Evolutionary conservation across 2,797 vertebrate genomes (phyloP), one percentile per base, ranked within the genome.

Genomic region (Neosalanx taihuensis): DNA sequence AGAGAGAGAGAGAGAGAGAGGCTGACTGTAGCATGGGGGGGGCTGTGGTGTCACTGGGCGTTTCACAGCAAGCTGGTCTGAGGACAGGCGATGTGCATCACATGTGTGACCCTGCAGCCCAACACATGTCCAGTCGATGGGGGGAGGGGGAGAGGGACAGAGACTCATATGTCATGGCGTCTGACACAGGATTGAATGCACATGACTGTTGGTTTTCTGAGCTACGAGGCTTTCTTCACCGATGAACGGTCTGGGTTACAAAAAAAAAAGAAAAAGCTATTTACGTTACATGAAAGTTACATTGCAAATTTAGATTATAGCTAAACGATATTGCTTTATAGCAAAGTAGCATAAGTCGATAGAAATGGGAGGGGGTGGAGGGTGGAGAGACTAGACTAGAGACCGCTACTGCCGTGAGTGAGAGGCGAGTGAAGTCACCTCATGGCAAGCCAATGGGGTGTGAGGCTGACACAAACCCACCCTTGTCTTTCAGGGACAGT

Each of bases 401-500:
- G 87, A 88, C 89, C 86, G 85, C 69, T 82, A 71, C 88, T 85
- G 86, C 84, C 75, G 68, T 70, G 79, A 78, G 63, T 26, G 31
- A 12, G 26, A 23, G 70, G 51, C 83, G 74, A 81, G 79, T 91
- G 90, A 90, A 84, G 85, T 90, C 88, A 90, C 82, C 57, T 78
- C 74, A 67, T 76, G 76, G 81, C 67, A 74, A 66, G 76, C 71
- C 72, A 37, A 56, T 17, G 18, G 51, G 51, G 51, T n/a, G 51
- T 18, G 59, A 9, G 56, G 67, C 69, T 41, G 75, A 76, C 80
- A 89, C 87, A 90, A 83, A 84, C 78, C 85, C 63, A 41, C 49
- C 62, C 76, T 86, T 87, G 87, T 90, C 82, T 82, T 41, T 66
- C 49, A 53, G 41, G 23, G 49, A 67, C 23, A 53, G 23, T 12